Base-by-base conservation (phyloP, 2,113 vertebrate genomes). In the Daphoenositta chrysoptera region DNA sequence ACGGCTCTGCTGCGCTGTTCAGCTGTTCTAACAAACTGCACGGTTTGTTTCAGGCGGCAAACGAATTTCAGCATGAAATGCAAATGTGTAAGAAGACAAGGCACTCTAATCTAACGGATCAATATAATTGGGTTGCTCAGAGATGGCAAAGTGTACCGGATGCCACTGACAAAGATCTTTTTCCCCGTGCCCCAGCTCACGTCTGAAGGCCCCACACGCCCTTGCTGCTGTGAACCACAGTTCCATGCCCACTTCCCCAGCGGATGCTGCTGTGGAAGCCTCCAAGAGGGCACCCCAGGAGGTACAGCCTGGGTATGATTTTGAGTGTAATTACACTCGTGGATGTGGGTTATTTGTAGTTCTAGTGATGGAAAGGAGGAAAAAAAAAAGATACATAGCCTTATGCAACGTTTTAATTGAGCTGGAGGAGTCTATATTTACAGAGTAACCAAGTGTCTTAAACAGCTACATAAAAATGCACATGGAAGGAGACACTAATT, bases 391-490 rank as follows among this genome's bases (percentile, higher is more conserved):
- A 54, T 40, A 39, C 13, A 33, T 19, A 21, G 50, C 76, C 56
- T 87, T 70, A 60, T 19, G 47, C 23, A 87, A 83, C 19, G 60
- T 77, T 90, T 97, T 26, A 73, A 66, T 16, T 53, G 58, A 90
- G 37, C 28, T 64, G 60, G 61, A 90, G 19, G 22, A 68, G 31
- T 56, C n/a, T 66, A 1, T 66, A 93, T 76, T 79, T 94, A 92
- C 21, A 85, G 71, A 50, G 42, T n/a, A 88, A 69, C 42, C 26
- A 84, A 73, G 57, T 69, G 65, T 68, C 87, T 94, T 86, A 95
- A 96, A 94, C 91, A 87, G 69, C 93, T 13, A 61, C 39, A 57
- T 44, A 44, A 71, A 86, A 95, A 89, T 66, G 58, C 71, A 81
- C 65, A 63, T 21, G 15, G 63, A 90, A 58, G 37, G 54, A 88